Percentiles rank a stretch among this genome's conserved stretches.
Conservation (phyloP, 2,113 vertebrate species). For the Hippoglossus stenolepis region DNA sequence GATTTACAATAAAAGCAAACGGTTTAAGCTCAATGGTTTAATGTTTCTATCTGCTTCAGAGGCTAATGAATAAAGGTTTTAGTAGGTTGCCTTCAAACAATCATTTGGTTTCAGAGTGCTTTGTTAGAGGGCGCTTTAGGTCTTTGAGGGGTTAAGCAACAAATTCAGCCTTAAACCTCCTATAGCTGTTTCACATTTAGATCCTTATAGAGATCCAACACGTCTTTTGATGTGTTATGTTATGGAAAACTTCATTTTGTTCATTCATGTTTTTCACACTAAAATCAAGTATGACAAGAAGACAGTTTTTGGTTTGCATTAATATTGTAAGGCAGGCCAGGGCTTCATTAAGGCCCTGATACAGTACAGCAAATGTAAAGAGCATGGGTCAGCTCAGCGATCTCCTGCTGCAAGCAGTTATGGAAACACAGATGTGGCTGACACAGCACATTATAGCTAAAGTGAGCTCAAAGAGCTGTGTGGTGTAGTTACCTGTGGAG, state of each 20-base stretch:
- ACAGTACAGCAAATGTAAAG: not conserved
- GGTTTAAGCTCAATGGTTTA: too few species aligned
- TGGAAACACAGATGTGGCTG: not conserved
- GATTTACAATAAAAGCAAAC: too few species aligned
- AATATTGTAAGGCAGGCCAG: not conserved
- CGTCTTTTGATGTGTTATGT: not conserved
- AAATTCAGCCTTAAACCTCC: not conserved
- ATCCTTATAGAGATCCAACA: not conserved
- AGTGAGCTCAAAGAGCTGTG: not conserved
- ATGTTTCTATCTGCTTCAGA: too few species aligned
- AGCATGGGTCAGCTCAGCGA: not conserved
- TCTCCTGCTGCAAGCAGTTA: not conserved
- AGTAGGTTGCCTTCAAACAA: too few species aligned
- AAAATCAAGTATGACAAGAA: not conserved
- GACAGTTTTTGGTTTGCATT: not conserved
- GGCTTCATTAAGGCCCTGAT: not conserved
- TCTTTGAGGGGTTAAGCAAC: not conserved
- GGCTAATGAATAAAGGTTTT: too few species aligned
- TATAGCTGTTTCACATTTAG: not conserved
- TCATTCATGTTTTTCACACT: not conserved
- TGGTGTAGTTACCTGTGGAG: slow-evolving; percentile 88
- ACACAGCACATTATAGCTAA: not conserved
- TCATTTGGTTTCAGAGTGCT: not conserved
- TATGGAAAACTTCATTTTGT: not conserved
- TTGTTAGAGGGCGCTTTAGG: not conserved